phyloP scores from a whole-genome alignment of 1,140 invertebrate species.

The Hypothenemus hampei region DNA sequence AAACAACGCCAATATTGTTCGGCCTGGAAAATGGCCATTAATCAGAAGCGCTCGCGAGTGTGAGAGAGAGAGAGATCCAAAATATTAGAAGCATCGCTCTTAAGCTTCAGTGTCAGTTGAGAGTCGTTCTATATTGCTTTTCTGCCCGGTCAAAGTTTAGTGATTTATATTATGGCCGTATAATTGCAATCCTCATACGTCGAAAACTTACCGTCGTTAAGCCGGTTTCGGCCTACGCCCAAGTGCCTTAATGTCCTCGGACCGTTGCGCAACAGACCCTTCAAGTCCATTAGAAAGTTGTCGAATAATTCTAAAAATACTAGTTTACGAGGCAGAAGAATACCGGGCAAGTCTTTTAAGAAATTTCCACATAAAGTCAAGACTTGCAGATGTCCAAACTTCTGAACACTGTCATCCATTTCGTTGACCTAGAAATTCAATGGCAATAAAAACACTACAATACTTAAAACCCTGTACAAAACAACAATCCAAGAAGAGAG shows the following conservation, averaged over 20 bases:
- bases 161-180: too few species aligned
- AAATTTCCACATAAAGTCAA: slow-evolving; percentile 33
- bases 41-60: too few species aligned
- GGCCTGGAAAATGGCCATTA: too few species aligned
- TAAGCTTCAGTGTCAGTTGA: too few species aligned
- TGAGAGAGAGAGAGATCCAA: too few species aligned
- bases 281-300: slow-evolving; percentile 31
- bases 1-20: too few species aligned
- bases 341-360: slow-evolving; percentile 26
- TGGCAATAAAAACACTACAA: not conserved
- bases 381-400: slow-evolving; percentile 31
- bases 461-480: slow-evolving; percentile 23
- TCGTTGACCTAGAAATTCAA: slow-evolving; percentile 25
- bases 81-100: too few species aligned
- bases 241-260: slow-evolving; percentile 28
- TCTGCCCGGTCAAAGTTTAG: too few species aligned
- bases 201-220: too few species aligned
- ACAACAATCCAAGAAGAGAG: slow-evolving; percentile 20
- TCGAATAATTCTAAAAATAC: slow-evolving; percentile 34
- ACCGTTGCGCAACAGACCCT: slow-evolving; percentile 17
- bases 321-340: slow-evolving; percentile 29
- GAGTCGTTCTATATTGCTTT: too few species aligned
- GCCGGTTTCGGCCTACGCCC: slow-evolving; percentile 24
- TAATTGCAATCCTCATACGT: too few species aligned
- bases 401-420: slow-evolving; percentile 25